Evolutionary conservation across 2,113 vertebrate genomes (phyloP).

Genomic region (Protomyctophum bolini): DNA sequence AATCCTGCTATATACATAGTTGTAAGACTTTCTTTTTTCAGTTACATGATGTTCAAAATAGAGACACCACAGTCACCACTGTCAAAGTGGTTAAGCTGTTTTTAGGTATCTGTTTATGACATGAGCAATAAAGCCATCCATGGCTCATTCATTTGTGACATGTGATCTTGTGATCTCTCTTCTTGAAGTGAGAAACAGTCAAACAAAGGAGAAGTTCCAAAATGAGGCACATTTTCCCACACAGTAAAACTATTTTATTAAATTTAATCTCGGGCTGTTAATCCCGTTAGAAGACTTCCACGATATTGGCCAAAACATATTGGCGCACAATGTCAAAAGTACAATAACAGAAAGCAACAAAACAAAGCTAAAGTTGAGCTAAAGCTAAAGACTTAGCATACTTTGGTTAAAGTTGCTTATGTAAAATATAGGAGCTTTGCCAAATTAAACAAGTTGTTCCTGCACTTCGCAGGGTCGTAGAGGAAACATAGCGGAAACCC

Average conservation of each 20-base stretch:
- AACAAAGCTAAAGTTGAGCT: not conserved
- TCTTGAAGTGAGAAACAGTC: not conserved
- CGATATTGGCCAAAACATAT: no score
- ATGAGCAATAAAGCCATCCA: not conserved
- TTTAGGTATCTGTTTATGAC: not conserved
- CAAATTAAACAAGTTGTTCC: not conserved
- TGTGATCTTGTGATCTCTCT: conserved; percentile 39
- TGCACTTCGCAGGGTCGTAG: not conserved
- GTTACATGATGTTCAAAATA: no score
- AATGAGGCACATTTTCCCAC: conserved; percentile 12
- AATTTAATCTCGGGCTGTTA: not conserved
- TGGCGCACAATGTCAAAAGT: not conserved
- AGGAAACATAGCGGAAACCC: not conserved
- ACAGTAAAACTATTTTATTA: not conserved
- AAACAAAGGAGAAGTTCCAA: conserved; percentile 53
- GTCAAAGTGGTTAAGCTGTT: not conserved
- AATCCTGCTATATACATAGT: no score
- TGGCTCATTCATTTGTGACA: not conserved
- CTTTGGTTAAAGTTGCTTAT: conserved; percentile 25
- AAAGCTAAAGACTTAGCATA: conserved; percentile 1
- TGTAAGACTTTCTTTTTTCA: no score
- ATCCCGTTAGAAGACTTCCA: no score
- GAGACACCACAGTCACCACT: no score
- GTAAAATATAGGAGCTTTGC: not conserved
- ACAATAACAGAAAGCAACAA: not conserved